Conservation (phyloP, 2,888 invertebrate genomes). For the Synanthedon myopaeformis region DNA sequence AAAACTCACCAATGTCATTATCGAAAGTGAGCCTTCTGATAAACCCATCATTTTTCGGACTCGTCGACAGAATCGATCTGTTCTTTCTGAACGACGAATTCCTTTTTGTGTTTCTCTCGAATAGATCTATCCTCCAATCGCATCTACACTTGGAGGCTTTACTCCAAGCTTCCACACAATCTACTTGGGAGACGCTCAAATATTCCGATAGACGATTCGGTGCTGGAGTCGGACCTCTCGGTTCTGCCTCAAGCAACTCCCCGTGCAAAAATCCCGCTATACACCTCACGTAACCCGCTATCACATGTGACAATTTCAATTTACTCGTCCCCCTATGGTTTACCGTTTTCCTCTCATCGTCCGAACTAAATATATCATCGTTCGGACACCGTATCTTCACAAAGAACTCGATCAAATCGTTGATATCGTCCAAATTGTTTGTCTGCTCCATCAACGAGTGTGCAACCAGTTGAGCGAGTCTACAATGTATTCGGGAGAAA, state of each 20-base stretch:
- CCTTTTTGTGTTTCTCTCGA: constrained; percentile 62
- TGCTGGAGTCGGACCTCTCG: constrained; percentile 45
- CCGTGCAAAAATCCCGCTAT: constrained; percentile 55
- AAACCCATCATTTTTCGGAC: constrained; percentile 50
- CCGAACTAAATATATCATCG: constrained; percentile 70
- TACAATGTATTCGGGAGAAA: constrained; percentile 74
- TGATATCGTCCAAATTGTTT: constrained; percentile 48
- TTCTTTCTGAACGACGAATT: constrained; percentile 66
- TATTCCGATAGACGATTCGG: no score
- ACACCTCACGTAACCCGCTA: constrained; percentile 50
- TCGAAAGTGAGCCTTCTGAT: constrained; percentile 57
- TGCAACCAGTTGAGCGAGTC: constrained; percentile 74
- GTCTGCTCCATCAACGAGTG: constrained; percentile 67
- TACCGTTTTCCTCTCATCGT: constrained; percentile 56
- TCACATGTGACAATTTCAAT: constrained; percentile 33
- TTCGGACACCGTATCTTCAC: constrained; percentile 51
- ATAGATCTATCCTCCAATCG: constrained; percentile 69
- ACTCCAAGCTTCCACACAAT: constrained; percentile 72
- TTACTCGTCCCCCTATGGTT: constrained; percentile 39
- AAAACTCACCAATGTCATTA: constrained; percentile 51
- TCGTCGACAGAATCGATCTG: constrained; percentile 57
- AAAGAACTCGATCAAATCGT: constrained; percentile 43
- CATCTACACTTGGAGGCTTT: constrained; percentile 72
- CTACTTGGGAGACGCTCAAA: constrained; percentile 55
- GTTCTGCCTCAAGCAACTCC: constrained; percentile 42